These are phyloP conservation scores for Neuroscelio doddi DNA, from an alignment of 2,888 invertebrate species.

Conservation along the genomic window DNA sequence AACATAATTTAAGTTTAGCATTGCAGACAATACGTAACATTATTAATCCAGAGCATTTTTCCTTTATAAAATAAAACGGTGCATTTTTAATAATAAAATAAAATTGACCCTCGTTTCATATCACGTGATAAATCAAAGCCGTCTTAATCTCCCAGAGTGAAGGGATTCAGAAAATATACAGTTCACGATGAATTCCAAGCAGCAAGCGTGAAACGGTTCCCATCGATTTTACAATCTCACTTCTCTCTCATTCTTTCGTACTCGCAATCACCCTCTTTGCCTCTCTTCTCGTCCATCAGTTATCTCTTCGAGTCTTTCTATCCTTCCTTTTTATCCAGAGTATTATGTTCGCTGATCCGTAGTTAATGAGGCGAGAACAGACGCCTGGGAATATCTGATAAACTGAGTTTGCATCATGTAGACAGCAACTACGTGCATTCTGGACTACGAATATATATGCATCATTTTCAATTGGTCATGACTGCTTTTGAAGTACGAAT, in stretches of 20 bases:
- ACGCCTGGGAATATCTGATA: slow-evolving; percentile 53
- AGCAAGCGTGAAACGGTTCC: slow-evolving; percentile 46
- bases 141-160: slow-evolving; percentile 34
- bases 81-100: slow-evolving; percentile 1
- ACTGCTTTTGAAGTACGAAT: no score
- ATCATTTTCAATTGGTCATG: not conserved
- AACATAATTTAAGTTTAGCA: no score
- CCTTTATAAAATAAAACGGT: not conserved
- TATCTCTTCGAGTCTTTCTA: slow-evolving; percentile 33
- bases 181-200: slow-evolving; percentile 43
- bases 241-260: slow-evolving; percentile 31
- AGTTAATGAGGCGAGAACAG: slow-evolving; percentile 65
- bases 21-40: no score
- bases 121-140: slow-evolving; percentile 28
- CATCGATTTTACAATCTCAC: slow-evolving; percentile 63
- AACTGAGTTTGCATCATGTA: slow-evolving; percentile 43
- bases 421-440: slow-evolving; percentile 21
- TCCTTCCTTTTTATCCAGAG: slow-evolving; percentile 45
- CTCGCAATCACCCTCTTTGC: slow-evolving; percentile 28
- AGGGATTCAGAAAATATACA: slow-evolving; percentile 35
- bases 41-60: no score
- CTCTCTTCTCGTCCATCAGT: slow-evolving; percentile 39
- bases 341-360: slow-evolving; percentile 61
- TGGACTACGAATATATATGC: slow-evolving; percentile 22
- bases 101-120: slow-evolving; percentile 18